These are phyloP conservation scores for Agrotis exclamationis DNA, from an alignment of 2,888 invertebrate species.

Conservation along the genomic window DNA sequence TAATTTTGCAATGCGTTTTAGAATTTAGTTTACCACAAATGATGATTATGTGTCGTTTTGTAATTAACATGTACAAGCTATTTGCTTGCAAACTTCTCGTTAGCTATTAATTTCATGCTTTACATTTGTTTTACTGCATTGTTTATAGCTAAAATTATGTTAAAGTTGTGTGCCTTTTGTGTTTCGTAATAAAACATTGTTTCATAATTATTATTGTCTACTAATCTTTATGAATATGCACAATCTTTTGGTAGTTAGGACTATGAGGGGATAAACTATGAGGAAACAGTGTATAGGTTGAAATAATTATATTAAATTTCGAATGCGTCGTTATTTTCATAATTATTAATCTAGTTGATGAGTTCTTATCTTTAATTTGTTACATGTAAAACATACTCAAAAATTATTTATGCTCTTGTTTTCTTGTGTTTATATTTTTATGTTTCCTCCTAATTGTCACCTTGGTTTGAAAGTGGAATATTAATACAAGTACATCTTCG, in stretches of 20 bases:
- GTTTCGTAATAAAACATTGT: background rate
- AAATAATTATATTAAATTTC: constrained; percentile 19
- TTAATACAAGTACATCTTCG: constrained; percentile 24
- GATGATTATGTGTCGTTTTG: background rate
- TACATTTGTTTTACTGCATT: background rate
- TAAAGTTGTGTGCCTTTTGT: background rate
- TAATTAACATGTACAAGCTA: background rate
- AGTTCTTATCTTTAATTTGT: constrained; percentile 13
- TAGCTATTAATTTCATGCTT: background rate
- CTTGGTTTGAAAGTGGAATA: constrained; percentile 33
- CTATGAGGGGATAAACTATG: too few species aligned
- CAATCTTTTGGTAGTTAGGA: constrained; percentile 9
- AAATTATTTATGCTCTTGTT: constrained; percentile 43
- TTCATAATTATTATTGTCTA: background rate
- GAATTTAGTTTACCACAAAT: background rate
- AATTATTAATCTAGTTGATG: constrained; percentile 32
- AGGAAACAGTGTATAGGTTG: background rate
- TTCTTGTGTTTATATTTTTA: constrained; percentile 41
- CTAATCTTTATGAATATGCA: background rate
- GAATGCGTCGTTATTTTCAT: constrained; percentile 24
- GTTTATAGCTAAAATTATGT: background rate
- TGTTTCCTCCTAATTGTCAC: constrained; percentile 42
- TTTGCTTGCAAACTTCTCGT: background rate
- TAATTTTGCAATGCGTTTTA: background rate
- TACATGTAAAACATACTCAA: constrained; percentile 11